Conservation (phyloP, 2,113 vertebrate genomes). For the Tonatia bakeri region DNA sequence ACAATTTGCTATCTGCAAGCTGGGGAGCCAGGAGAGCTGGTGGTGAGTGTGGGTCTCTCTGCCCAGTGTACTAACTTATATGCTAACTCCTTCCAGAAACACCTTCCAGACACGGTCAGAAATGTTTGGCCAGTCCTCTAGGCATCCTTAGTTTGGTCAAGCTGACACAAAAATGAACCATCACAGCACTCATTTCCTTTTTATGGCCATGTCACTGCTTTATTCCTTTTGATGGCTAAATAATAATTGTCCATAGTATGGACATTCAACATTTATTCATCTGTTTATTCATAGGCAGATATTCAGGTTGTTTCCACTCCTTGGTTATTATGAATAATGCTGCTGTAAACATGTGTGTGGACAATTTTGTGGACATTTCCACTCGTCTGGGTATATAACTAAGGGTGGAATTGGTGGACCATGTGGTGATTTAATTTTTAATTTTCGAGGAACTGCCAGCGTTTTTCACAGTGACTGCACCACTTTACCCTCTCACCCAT, state of each 20-base stretch:
- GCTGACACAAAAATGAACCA: neutral
- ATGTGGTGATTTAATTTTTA: neutral
- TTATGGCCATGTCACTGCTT: neutral
- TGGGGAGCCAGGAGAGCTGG: neutral
- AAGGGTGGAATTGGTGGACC: neutral
- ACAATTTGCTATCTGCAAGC: neutral
- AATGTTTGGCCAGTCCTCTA: neutral
- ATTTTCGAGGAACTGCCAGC: neutral
- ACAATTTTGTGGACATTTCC: neutral
- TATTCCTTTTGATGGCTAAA: neutral
- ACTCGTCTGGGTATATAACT: neutral
- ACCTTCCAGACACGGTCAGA: neutral
- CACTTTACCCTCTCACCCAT: neutral
- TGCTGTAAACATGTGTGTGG: neutral
- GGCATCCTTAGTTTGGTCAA: neutral
- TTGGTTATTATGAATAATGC: neutral
- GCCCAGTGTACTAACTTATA: neutral
- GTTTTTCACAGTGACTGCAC: neutral
- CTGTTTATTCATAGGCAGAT: neutral
- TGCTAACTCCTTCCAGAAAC: neutral
- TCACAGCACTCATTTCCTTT: neutral
- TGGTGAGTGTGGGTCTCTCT: neutral
- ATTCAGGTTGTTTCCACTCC: neutral
- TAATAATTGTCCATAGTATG: neutral
- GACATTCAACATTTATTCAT: neutral